Evolutionary conservation across 1,140 invertebrate species (phyloP).

Genomic region (Micrasema minimum): DNA sequence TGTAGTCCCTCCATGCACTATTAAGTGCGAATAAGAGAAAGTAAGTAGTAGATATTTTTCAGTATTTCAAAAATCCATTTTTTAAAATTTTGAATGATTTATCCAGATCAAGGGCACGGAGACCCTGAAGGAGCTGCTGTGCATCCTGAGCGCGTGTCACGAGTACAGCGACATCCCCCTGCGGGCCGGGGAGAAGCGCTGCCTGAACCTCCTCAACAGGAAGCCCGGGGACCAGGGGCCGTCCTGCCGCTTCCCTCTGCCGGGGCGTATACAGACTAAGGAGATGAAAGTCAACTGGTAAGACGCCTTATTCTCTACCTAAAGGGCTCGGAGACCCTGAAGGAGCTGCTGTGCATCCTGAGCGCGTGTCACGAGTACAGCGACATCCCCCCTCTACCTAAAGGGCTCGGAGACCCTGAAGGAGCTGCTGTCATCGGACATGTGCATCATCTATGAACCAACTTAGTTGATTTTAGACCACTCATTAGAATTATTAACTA

Average conservation of each 20-base stretch:
- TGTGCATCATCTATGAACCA: too few relatives aligned
- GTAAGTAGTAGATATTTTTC: too few relatives aligned
- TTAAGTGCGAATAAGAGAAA: too few relatives aligned
- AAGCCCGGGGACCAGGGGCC: slow-evolving; percentile 61
- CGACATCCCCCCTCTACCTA: slow-evolving; percentile 72
- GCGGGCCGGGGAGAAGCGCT: slow-evolving; percentile 70
- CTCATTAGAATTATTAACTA: too few relatives aligned
- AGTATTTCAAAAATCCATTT: too few relatives aligned
- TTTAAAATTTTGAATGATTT: not conserved
- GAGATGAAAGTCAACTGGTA: slow-evolving; percentile 77
- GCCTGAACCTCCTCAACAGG: slow-evolving; percentile 72
- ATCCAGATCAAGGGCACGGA: slow-evolving; percentile 65
- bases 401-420: slow-evolving; percentile 62
- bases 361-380: slow-evolving; percentile 70
- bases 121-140: slow-evolving; percentile 60
- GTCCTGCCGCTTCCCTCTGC: slow-evolving; percentile 69
- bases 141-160: slow-evolving; percentile 67
- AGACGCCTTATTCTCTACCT: slow-evolving; percentile 22
- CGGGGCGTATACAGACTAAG: slow-evolving; percentile 71
- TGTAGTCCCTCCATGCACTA: too few relatives aligned
- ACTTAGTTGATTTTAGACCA: too few relatives aligned
- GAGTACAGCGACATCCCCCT: slow-evolving; percentile 73
- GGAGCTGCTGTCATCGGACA: slow-evolving; percentile 61
- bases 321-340: slow-evolving; percentile 63
- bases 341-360: slow-evolving; percentile 63